Conservation (phyloP, 2,797 vertebrate genomes). For the Mormyrus proboscirostris region DNA sequence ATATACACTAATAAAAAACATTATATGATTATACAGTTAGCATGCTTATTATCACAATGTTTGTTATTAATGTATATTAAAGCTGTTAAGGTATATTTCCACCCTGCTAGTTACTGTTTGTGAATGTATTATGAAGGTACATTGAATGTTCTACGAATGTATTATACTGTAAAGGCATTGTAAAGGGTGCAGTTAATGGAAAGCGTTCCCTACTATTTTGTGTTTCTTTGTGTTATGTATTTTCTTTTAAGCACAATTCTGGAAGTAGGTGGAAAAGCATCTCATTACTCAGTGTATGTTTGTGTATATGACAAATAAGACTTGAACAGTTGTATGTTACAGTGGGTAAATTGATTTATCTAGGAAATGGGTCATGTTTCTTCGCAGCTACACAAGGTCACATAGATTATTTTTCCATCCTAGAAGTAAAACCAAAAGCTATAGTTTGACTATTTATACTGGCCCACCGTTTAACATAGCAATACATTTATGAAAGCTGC, state of each 20-base stretch:
- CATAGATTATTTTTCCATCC: background rate
- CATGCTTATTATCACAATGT: background rate
- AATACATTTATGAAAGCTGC: background rate
- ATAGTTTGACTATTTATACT: background rate
- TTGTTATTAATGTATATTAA: background rate
- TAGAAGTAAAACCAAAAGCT: background rate
- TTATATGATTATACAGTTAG: background rate
- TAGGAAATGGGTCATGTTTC: background rate
- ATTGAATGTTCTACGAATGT: background rate
- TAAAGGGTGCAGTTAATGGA: background rate
- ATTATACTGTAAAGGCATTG: background rate
- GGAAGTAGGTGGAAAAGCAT: background rate
- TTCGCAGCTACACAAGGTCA: background rate
- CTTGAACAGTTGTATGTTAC: background rate
- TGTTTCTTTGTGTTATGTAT: background rate
- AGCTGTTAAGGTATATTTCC: background rate
- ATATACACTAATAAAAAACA: background rate
- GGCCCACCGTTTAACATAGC: background rate
- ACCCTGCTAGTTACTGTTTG: background rate
- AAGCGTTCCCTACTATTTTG: background rate
- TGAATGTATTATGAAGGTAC: background rate
- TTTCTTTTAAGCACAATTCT: background rate
- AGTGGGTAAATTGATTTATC: background rate
- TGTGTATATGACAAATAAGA: background rate
- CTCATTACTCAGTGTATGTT: background rate